phyloP scores from a whole-genome alignment of 2,113 vertebrate species.

The Trogon melanurus region DNA sequence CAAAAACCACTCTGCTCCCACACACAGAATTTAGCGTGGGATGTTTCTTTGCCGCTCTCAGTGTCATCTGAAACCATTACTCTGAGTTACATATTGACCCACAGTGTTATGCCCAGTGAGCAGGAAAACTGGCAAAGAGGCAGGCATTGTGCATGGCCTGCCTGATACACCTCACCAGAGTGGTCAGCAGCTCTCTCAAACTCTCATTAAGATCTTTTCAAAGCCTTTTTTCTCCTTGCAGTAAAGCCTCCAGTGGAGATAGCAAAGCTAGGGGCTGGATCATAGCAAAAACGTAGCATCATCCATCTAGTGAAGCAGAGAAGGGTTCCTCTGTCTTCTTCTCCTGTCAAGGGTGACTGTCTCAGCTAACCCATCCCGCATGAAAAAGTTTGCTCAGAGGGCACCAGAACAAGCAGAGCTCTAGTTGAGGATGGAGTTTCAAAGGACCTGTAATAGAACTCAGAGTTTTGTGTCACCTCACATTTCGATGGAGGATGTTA shows the following conservation, averaged over 20 bases:
- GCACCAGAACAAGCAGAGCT: not conserved
- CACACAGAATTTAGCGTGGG: not conserved
- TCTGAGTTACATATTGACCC: conserved; percentile 24
- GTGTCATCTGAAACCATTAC: not conserved
- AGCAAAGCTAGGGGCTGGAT: not conserved
- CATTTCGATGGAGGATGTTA: not conserved
- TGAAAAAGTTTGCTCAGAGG: not conserved
- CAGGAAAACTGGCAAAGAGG: conserved; percentile 17
- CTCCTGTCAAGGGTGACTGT: not conserved
- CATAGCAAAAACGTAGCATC: not conserved
- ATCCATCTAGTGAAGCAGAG: not conserved
- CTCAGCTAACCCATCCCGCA: not conserved
- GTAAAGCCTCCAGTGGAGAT: not conserved
- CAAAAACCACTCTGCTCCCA: not conserved
- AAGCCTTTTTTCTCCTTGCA: not conserved
- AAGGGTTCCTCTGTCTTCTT: not conserved
- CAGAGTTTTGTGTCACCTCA: not conserved
- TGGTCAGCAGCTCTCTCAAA: not conserved
- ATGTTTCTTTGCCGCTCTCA: not conserved
- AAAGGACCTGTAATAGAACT: not conserved
- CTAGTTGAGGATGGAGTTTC: not conserved
- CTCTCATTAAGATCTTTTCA: not conserved
- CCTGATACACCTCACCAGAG: not conserved
- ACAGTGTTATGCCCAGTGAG: not conserved
- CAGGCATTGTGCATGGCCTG: not conserved